phyloP scores from a whole-genome alignment of 2,797 vertebrate species.

The Channa striata region DNA sequence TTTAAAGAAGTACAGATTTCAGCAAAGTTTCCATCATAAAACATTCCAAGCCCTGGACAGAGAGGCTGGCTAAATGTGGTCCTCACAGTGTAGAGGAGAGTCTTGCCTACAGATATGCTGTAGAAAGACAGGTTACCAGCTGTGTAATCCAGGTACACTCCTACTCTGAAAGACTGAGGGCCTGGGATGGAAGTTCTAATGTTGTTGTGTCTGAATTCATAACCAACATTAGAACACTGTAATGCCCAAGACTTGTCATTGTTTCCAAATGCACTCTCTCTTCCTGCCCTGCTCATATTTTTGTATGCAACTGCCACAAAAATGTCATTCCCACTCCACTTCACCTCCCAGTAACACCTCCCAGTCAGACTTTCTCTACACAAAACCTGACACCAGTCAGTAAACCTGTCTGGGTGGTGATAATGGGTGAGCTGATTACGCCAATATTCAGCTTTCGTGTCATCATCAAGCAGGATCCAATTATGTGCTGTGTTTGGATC shows the following conservation, averaged over 20 bases:
- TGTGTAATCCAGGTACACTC: constrained; percentile 3
- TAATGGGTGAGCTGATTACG: fast-evolving
- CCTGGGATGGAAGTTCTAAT: background rate
- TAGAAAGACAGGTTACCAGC: constrained; percentile 6
- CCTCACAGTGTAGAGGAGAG: background rate
- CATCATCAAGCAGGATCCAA: fast-evolving
- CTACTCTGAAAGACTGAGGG: background rate
- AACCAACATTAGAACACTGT: fast-evolving
- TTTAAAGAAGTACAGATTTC: fast-evolving
- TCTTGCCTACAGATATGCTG: background rate
- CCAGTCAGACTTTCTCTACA: background rate
- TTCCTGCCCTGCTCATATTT: background rate
- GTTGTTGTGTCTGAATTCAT: constrained; percentile 21
- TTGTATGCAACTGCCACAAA: constrained; percentile 15
- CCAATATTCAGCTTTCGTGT: fast-evolving
- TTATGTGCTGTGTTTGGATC: background rate
- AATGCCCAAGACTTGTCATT: constrained; percentile 29
- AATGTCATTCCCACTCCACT: fast-evolving
- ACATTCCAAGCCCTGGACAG: constrained; percentile 3
- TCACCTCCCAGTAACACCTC: constrained; percentile 24
- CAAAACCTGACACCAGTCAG: fast-evolving
- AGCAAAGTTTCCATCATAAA: fast-evolving
- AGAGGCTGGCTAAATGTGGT: constrained; percentile 4
- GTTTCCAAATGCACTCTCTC: background rate
- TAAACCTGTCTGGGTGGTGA: constrained; percentile 17